A percentile compares a stretch with the other conserved stretches of the same genome.
Conservation (phyloP, 2,797 vertebrate genomes). For the Pseudochirops corinnae region DNA sequence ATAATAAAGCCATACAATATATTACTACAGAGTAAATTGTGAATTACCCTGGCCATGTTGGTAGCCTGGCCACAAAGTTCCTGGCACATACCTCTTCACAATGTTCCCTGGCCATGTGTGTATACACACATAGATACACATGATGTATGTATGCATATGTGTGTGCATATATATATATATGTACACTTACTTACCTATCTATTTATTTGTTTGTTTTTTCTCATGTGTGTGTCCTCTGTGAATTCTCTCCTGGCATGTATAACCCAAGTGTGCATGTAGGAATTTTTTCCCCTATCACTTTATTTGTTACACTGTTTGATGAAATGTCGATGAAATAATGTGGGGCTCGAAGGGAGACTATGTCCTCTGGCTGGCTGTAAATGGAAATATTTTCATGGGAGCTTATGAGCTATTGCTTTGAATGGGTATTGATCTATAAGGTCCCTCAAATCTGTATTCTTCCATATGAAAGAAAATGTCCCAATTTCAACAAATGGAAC, state of each 20-base stretch:
- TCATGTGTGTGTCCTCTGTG: background rate
- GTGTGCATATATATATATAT: background rate
- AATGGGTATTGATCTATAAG: background rate
- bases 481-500: background rate
- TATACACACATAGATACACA: background rate
- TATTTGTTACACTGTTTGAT: background rate
- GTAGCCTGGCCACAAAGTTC: background rate
- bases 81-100: background rate
- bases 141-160: background rate
- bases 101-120: background rate
- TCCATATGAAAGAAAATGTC: background rate
- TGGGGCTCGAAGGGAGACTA: background rate
- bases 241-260: background rate
- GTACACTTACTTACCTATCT: no score
- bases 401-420: background rate
- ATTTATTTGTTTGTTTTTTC: background rate
- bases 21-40: background rate
- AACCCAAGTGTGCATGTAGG: background rate
- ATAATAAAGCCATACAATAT: background rate
- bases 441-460: background rate
- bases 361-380: background rate
- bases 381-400: background rate
- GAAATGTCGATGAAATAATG: background rate
- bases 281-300: background rate
- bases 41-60: background rate